phyloP scores from a whole-genome alignment of 2,113 vertebrate species.

The Xiphophorus hellerii region DNA sequence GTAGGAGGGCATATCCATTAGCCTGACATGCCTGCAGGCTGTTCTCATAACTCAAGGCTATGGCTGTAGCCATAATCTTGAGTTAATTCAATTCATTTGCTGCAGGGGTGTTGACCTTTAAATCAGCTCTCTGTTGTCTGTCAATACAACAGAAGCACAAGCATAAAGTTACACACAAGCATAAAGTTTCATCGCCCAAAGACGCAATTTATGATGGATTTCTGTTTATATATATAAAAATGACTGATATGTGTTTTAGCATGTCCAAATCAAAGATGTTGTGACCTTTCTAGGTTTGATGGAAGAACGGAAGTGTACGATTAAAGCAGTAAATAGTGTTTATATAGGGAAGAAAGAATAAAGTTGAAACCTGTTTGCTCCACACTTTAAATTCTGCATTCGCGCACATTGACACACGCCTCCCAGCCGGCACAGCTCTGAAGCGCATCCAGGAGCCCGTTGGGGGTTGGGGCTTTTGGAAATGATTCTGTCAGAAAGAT shows the following conservation, averaged over 20 bases:
- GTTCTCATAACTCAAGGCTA: not conserved
- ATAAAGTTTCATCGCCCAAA: not conserved
- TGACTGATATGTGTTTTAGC: not conserved
- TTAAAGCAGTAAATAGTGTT: constrained; percentile 5
- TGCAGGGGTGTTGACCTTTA: not conserved
- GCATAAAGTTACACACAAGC: not conserved
- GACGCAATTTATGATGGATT: not conserved
- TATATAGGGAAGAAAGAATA: not conserved
- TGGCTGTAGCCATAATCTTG: not conserved
- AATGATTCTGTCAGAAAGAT: constrained; percentile 68
- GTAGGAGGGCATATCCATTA: not conserved
- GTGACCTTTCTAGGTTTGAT: constrained; percentile 1
- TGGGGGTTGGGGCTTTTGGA: constrained; percentile 42
- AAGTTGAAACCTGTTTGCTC: constrained; percentile 15
- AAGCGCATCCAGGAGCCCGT: constrained; percentile 51
- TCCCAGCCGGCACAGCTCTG: constrained; percentile 37
- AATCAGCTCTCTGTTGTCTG: not conserved
- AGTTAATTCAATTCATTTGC: not conserved
- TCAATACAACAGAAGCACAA: not conserved
- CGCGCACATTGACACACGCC: constrained; percentile 3
- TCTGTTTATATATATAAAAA: not conserved
- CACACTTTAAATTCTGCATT: constrained; percentile 19
- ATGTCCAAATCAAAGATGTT: not conserved
- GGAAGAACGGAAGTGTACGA: constrained; percentile 7
- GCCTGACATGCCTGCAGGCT: not conserved